phyloP scores from a whole-genome alignment of 1,140 invertebrate species.

The Tetramorium alpestre region DNA sequence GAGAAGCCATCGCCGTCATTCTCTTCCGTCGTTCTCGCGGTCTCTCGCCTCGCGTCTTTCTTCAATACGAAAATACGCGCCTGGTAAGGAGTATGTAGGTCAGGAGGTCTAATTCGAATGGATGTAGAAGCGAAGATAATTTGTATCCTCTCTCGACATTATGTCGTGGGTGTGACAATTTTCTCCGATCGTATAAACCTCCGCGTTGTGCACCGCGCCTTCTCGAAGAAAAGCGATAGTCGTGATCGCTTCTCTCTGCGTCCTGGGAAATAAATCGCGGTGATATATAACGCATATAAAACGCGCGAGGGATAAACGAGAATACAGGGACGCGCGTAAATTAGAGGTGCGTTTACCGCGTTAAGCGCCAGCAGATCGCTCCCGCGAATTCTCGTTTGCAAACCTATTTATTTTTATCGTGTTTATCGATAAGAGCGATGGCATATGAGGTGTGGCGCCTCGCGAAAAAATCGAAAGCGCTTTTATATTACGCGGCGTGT shows the following conservation, averaged over 20 bases:
- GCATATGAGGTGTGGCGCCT: not conserved
- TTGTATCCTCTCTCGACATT: conserved; percentile 22
- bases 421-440: conserved; percentile 35
- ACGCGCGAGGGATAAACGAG: conserved; percentile 45
- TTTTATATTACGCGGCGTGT: not conserved
- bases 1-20: not conserved
- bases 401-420: conserved; percentile 56
- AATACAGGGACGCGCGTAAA: conserved; percentile 44
- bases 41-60: not conserved
- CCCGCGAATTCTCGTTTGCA: conserved; percentile 51
- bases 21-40: not conserved
- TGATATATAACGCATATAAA: conserved; percentile 22
- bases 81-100: conserved; percentile 48
- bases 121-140: conserved; percentile 11
- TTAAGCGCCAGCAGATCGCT: conserved; percentile 32
- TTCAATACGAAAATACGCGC: not conserved
- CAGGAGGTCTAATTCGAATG: conserved; percentile 42
- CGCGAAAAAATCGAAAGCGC: not conserved
- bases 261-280: conserved; percentile 30
- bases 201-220: not conserved
- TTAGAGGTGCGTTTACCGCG: conserved; percentile 54
- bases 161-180: conserved; percentile 49
- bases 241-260: not conserved
- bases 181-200: conserved; percentile 12
- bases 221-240: not conserved